phyloP scores from a whole-genome alignment of 2,113 vertebrate species.

The Bufo gargarizans region DNA sequence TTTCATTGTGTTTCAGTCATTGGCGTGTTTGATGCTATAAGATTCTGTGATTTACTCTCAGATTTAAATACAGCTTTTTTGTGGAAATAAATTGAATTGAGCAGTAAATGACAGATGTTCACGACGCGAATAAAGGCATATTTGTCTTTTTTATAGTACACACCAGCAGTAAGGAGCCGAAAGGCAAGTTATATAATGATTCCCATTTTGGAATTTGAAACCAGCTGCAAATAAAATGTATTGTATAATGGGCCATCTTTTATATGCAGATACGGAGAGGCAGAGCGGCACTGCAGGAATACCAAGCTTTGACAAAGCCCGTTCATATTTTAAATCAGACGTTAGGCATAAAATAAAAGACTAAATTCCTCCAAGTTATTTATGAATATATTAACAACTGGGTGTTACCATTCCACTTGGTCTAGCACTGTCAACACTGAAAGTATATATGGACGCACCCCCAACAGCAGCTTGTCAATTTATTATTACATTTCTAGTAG shows the following conservation, averaged over 20 bases:
- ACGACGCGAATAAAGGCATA: slow-evolving; percentile 3
- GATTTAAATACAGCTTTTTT: slow-evolving; percentile 33
- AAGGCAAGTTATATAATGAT: slow-evolving; percentile 41
- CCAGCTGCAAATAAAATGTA: slow-evolving; percentile 31
- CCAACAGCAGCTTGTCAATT: no score
- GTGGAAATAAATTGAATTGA: slow-evolving; percentile 45
- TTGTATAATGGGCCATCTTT: not conserved
- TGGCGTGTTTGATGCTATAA: slow-evolving; percentile 13
- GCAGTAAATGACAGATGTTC: slow-evolving; percentile 40
- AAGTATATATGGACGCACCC: no score
- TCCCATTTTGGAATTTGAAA: not conserved
- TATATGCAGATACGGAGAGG: slow-evolving; percentile 6
- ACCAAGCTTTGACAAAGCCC: not conserved
- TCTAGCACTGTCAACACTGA: no score
- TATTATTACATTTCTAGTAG: no score
- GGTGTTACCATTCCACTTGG: no score
- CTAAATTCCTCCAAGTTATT: no score
- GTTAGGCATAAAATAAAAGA: not conserved
- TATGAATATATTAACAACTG: no score
- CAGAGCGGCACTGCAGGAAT: not conserved
- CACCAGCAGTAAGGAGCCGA: slow-evolving; percentile 6
- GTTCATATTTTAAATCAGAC: not conserved
- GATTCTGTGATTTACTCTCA: slow-evolving; percentile 31
- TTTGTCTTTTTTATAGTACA: slow-evolving; percentile 40
- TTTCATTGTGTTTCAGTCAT: slow-evolving; percentile 25